These are phyloP conservation scores for Prolemur simus DNA, from an alignment of 2,113 vertebrate genomes.

Conservation along the genomic window DNA sequence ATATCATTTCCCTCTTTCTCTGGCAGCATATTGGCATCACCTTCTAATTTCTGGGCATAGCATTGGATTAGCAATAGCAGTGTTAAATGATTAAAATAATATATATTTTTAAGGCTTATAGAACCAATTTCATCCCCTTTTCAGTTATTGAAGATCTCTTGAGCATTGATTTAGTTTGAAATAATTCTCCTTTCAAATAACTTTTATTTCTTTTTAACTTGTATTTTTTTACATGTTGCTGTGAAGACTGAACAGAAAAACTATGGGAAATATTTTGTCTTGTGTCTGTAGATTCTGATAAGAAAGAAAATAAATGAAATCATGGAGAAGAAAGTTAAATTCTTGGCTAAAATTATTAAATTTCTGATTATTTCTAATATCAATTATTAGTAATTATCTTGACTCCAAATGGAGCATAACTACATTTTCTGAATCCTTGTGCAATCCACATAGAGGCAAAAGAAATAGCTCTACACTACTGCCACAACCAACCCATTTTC, in stretches of 20 bases:
- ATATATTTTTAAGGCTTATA: background rate
- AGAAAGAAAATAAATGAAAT: background rate
- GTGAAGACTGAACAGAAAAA: background rate
- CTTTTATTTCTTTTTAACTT: background rate
- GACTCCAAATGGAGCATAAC: background rate
- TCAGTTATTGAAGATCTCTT: background rate
- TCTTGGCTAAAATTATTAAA: background rate
- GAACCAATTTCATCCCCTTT: background rate
- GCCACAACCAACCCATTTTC: background rate
- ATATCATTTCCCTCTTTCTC: background rate
- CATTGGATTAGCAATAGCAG: background rate
- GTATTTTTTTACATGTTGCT: background rate
- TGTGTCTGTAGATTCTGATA: background rate
- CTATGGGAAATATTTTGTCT: background rate
- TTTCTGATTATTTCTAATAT: background rate
- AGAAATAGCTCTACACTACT: background rate
- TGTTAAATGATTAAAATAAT: background rate
- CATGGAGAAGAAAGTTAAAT: background rate
- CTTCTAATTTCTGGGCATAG: background rate
- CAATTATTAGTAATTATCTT: background rate
- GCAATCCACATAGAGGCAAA: background rate
- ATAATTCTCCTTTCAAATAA: background rate
- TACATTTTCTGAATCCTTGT: background rate
- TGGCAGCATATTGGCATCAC: background rate
- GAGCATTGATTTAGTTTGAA: background rate